Evolutionary conservation across 2,888 invertebrate genomes (phyloP), one percentile per base, ranked within the genome.

Genomic region (Polydrusus pterygomalis): DNA sequence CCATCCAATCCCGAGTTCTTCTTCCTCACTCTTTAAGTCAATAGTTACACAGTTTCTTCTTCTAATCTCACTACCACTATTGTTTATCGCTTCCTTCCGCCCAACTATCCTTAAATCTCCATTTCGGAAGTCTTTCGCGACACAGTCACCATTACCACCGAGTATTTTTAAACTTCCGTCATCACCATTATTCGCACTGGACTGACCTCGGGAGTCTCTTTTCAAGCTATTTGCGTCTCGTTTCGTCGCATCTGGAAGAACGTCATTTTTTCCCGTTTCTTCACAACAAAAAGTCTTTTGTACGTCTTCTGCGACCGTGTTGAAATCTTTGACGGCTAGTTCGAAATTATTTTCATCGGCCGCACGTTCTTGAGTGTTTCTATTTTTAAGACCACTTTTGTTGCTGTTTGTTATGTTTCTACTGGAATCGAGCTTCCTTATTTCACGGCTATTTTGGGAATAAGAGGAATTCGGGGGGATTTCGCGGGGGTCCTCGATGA

Each of bases 241-340:
- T 20, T 65, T 70, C 58, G 54, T 17, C 11, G 68, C 10, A 40
- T 7, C 40, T 43, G 40, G 17, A 38, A 17, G 10, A 15, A 62
- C 72, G 64, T 13, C 71, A 75, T 80, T 78, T 71, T 80, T 81
- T 64, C 81, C 67, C 56, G 82, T 45, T 9, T 73, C 75, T 30
- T 74, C 77, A 67, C 25, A 68, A 67, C 25, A 68, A 72, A 79
- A 79, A 9, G 79, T 73, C 58, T 85, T 85, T 79, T 84, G 83
- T 76, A 87, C 87, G 80, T 87, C 87, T 77, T 86, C 85, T 67
- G 86, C 87, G 69, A 86, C 85, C 80, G 83, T 81, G 79, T 87
- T 82, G 81, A 87, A 87, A 82, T 86, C 85, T 72, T 86, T 82
- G 38, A 87, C 85, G 65, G 87, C 87, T 73, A 83, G 81, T 76